Evolutionary conservation across 2,113 vertebrate genomes (phyloP).

Genomic region (Noturus placidus): DNA sequence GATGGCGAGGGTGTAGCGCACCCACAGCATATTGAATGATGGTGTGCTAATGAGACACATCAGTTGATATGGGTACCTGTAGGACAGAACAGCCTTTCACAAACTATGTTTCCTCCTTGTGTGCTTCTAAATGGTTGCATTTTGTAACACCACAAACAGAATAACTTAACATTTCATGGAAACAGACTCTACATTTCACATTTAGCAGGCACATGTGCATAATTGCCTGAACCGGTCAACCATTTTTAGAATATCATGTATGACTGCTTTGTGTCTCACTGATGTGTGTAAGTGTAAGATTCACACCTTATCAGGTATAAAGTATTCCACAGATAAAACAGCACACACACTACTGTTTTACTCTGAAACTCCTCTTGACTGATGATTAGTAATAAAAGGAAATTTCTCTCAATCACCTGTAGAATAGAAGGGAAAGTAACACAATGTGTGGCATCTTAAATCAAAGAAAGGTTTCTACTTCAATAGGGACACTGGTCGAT

Average conservation of each 20-base stretch:
- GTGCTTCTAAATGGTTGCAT: background rate
- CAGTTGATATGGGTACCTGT: slow-evolving; percentile 77
- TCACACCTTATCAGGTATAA: slow-evolving; percentile 85
- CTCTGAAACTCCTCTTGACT: slow-evolving; percentile 89
- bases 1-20: slow-evolving; percentile 83
- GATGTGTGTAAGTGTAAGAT: background rate
- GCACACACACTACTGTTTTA: slow-evolving; percentile 81
- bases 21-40: slow-evolving; percentile 78
- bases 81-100: background rate
- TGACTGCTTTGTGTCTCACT: background rate
- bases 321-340: slow-evolving; percentile 90
- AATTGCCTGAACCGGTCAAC: background rate
- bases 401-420: slow-evolving; percentile 86
- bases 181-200: background rate
- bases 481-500: background rate
- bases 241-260: background rate
- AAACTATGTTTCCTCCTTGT: background rate
- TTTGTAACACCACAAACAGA: background rate
- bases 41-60: slow-evolving; percentile 75
- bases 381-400: slow-evolving; percentile 83
- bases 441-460: background rate
- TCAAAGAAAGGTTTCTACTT: background rate
- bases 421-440: slow-evolving; percentile 41
- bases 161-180: background rate
- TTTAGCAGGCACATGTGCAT: background rate